Base-by-base conservation (phyloP, 2,113 vertebrate species). In the Donacobius atricapilla region DNA sequence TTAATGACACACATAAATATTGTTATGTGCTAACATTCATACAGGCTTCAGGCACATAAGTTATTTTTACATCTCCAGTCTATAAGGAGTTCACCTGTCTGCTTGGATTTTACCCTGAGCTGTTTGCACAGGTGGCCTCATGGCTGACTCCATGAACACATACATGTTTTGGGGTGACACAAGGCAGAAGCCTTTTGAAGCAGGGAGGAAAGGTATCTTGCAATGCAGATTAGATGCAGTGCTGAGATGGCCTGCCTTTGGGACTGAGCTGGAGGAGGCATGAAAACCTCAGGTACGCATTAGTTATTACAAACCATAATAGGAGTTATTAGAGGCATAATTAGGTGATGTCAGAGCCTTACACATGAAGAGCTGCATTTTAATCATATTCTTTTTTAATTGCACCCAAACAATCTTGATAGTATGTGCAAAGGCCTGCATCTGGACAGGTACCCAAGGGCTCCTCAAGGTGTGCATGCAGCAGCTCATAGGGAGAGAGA, bases 321-420 rank as follows among this genome's bases (percentile, higher is more conserved):
- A 47, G 9, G 64, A 84, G 31, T 89, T 96, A 83, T 90, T 94
- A 54, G 40, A 64, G 83, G 63, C 75, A 35, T 65, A 77, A 53
- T 84, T 90, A 5, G 9, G 50, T 95, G 95, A 92, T 87, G 94
- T 97, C 95, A 97, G 75, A 83, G 58, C 35, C 78, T 90, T 76
- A 75, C 33, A 8, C 60, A 88, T 11, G 50, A 65, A 45, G 63
- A 83, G n/a, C 54, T 11, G 3, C 42, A 42, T 87, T 93, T 93
- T 86, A 82, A 33, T 85, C 17, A 30, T 78, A 27, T 64, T 57
- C 60, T 58, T 83, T 69, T 75, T 47, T 91, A 91, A 92, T 87
- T 83, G 56, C n/a, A 45, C 63, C 85, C 35, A 44, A 89, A 56
- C 51, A 78, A 63, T 90, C 80, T 73, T 9, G 3, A 11, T 87